Percentiles rank a stretch among this genome's conserved stretches.
phyloP scores from a whole-genome alignment of 2,888 invertebrate species.

The Habrosyne pyritoides region DNA sequence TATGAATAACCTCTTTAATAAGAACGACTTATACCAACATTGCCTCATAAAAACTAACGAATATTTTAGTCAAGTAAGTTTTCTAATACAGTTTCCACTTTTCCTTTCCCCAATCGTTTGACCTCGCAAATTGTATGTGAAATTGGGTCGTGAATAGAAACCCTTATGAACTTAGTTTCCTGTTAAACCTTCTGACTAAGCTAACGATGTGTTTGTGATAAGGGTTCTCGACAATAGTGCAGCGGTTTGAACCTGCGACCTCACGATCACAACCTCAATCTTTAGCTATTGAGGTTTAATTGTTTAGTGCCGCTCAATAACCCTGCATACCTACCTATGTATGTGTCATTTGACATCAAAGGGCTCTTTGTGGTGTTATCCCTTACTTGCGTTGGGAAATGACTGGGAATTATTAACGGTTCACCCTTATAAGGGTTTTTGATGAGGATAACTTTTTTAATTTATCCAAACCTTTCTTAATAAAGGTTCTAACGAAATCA shows the following conservation, averaged over 20 bases:
- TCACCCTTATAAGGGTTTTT: neutral
- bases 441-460: neutral
- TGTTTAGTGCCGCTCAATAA: neutral
- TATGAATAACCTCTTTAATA: too few relatives aligned
- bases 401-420: neutral
- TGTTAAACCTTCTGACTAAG: neutral
- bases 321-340: neutral
- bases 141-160: conserved; percentile 1
- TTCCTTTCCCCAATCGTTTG: neutral
- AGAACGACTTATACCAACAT: too few relatives aligned
- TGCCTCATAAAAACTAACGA: too few relatives aligned
- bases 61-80: neutral
- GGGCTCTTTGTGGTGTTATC: neutral
- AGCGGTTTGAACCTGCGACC: neutral
- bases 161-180: neutral
- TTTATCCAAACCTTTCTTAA: neutral
- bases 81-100: neutral
- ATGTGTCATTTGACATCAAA: neutral
- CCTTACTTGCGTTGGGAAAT: neutral
- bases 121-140: conserved; percentile 1
- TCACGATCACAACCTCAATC: conserved; percentile 1
- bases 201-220: conserved; percentile 1
- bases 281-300: neutral
- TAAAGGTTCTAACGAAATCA: neutral
- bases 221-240: neutral